Base-by-base conservation (phyloP, 2,113 vertebrate species). In the Leptocoma aspasia region DNA sequence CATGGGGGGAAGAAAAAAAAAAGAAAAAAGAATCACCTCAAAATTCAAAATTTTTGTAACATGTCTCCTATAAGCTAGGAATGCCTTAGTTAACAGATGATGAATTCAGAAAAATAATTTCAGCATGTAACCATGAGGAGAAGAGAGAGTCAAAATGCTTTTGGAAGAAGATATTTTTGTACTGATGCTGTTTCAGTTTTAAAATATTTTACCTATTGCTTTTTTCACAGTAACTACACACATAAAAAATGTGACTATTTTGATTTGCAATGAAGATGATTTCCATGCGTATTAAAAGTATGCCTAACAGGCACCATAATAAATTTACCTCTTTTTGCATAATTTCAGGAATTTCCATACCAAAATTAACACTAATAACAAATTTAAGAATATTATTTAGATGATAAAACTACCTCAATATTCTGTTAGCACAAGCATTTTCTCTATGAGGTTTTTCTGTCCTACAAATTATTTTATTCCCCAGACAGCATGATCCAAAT, bases 1-100 rank as follows among this genome's bases (percentile, higher is more conserved):
- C 8, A 20, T 30, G 26, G 6, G 4, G 5, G 7, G 2, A 39
- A 39, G 0, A 8, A 39, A 27, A 8, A 8, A 9, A 17, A 7
- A 12, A 9, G 4, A 28, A 19, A 27, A 49, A 49, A 50, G 5
- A 42, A 73, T 31, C 0, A 15, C 1, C n/a, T 66, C 14, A 63
- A 82, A 92, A 56, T 18, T 42, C 5, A 12, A 9, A 37, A 10
- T 44, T 92, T 81, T 70, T 39, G 39, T 39, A 89, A 52, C 2
- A 4, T 7, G 6, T 14, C 21, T 86, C 65, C 41, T 65, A 42
- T 61, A 88, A 92, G 8, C 17, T 66, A 66, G 2, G 24, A 73
- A 66, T 27, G 14, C 18, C 44, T 42, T 68, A 56, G 26, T 24
- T 64, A 65, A 30, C 24, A 88, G 84, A 83, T 50, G 4, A 66